Evolutionary conservation across 2,797 vertebrate species (phyloP).

Genomic region (Hirundo rustica): DNA sequence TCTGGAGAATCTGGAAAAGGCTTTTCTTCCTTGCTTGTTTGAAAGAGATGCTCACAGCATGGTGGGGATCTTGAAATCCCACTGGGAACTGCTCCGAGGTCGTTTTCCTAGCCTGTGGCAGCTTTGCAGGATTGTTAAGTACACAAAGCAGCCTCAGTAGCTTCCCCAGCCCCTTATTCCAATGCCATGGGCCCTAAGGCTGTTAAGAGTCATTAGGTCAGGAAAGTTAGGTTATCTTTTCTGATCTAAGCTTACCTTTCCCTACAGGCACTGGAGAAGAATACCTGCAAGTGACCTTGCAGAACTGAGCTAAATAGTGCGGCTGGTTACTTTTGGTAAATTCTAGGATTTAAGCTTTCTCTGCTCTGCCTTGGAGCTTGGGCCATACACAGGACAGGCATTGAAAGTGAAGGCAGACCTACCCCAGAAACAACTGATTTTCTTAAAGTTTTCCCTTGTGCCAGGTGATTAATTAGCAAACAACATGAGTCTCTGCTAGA

Average conservation of each 20-base stretch:
- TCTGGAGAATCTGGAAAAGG: conserved; percentile 39
- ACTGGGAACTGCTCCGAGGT: conserved; percentile 16
- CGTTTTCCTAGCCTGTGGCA: conserved; percentile 8
- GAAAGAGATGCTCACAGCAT: conserved; percentile 47
- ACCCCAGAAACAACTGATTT: neutral
- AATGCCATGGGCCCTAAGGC: neutral
- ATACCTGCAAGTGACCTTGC: neutral
- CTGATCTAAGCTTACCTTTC: neutral
- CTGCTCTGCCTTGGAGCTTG: rapidly evolving
- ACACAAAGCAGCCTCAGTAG: neutral
- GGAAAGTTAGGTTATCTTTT: neutral
- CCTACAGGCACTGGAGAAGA: neutral
- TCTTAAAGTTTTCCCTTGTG: neutral
- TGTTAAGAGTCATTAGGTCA: neutral
- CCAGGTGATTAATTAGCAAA: neutral
- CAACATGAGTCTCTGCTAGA: neutral
- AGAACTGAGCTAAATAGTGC: neutral
- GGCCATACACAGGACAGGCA: neutral
- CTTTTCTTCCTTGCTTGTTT: conserved; percentile 47
- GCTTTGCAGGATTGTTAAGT: conserved; percentile 11
- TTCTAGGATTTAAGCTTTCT: neutral
- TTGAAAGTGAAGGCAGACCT: neutral
- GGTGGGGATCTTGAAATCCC: conserved; percentile 37
- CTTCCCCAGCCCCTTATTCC: neutral
- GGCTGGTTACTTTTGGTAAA: neutral